Evolutionary conservation across 2,797 vertebrate species (phyloP), one percentile per base, ranked within the genome.

Genomic region (Trachurus trachurus): DNA sequence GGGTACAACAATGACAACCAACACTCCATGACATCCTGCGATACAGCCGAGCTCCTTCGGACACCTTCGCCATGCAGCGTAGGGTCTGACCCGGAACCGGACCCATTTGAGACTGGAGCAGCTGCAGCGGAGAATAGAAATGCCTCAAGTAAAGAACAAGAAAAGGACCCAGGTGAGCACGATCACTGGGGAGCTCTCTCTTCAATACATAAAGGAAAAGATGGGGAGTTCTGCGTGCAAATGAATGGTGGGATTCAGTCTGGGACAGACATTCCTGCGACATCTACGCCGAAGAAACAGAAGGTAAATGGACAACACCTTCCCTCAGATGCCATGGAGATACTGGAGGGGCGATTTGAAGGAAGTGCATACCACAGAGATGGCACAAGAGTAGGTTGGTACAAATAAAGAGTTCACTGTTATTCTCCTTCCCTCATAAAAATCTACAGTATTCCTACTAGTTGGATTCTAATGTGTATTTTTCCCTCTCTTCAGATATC

Each of bases 341-440:
- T 98, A 67, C 67, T 88, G 66, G 97, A 99, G 84, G 98, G 98
- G 29, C 90, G 56, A 78, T 97, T 95, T 63, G 21, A 68, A 2
- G 96, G 96, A 57, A 95, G 90, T 56, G 98, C 96, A 67, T 96
- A 96, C 89, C 97, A 98, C 88, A 95, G 95, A 77, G 97, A 98
- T 5, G 97, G 97, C 79, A 95, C 96, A 0, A 94, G 89, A 68
- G 92, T 98, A 64, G 96, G 98, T 99, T 87, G 58, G 92, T 88
- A 81, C 29, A 8, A 31, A 19, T 50, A 17, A 47, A 52, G 0
- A 13, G 3, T 67, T 71, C 13, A 5, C 16, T 61, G 5, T 22
- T 64, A 3, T 54, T 57, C 9, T 60, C 4, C 22, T 70, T 61
- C 15, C 8, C 8, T 54, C 29, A 45, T 15, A 62, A 73, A 57